Evolutionary conservation across 2,113 vertebrate genomes (phyloP).

Genomic region (Chaetorhynchus papuensis): DNA sequence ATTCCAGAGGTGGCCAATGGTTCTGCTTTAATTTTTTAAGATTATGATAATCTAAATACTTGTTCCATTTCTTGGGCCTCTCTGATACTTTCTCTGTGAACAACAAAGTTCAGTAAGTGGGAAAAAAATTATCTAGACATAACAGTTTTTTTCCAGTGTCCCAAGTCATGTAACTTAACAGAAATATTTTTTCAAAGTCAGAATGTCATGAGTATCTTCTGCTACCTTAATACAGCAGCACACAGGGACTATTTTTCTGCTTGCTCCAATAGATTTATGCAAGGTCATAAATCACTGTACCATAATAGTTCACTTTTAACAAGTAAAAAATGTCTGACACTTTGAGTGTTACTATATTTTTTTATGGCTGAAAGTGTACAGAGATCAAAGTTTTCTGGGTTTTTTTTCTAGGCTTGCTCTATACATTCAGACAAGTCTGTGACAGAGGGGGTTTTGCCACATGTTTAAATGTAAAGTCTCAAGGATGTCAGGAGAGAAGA

Average conservation of each 20-base stretch:
- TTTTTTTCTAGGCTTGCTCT: conserved; percentile 13
- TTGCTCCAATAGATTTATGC: conserved; percentile 16
- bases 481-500: conserved; percentile 37
- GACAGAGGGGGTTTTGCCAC: conserved; percentile 64
- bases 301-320: conserved; percentile 33
- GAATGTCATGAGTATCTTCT: not conserved
- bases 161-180: not conserved
- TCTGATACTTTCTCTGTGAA: not conserved
- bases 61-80: not conserved
- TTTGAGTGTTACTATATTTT: conserved; percentile 74
- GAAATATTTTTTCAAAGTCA: not conserved
- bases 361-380: conserved; percentile 71
- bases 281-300: conserved; percentile 64
- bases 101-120: not conserved
- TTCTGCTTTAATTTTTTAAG: not conserved
- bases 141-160: not conserved
- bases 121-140: not conserved
- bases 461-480: conserved; percentile 63
- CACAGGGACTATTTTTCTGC: conserved; percentile 9
- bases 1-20: not conserved
- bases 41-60: not conserved
- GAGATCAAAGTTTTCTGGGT: conserved; percentile 68
- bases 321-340: conserved; percentile 69
- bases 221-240: conserved; percentile 7
- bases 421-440: conserved; percentile 62